Conservation (phyloP, 2,888 invertebrate species). For the Netelia fuscicornis region DNA sequence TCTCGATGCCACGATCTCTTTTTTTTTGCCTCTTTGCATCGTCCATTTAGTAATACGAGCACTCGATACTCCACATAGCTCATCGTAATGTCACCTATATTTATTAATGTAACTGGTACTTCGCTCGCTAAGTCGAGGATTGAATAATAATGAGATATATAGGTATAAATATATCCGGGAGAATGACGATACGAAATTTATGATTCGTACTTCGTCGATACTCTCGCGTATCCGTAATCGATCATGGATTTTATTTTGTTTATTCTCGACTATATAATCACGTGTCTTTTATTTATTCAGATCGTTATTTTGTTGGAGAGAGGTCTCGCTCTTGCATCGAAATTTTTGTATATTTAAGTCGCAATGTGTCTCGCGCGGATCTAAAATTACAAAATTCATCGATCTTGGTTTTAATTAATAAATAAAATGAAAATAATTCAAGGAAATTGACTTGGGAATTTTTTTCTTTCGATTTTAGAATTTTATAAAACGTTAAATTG, state of each 20-base stretch:
- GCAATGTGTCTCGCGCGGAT: background rate
- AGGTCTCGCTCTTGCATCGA: background rate
- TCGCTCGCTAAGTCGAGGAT: conserved; percentile 24
- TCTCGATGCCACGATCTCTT: conserved; percentile 53
- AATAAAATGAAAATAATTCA: too few species aligned
- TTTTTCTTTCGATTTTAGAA: too few species aligned
- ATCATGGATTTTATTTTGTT: conserved; percentile 26
- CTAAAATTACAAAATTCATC: background rate
- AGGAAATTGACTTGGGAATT: too few species aligned
- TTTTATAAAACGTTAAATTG: too few species aligned
- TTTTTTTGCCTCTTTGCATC: background rate
- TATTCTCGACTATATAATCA: conserved; percentile 5
- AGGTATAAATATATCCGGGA: background rate
- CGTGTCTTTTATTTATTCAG: conserved; percentile 30
- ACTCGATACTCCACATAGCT: conserved; percentile 8
- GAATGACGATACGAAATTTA: conserved; percentile 55
- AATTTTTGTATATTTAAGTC: too few species aligned
- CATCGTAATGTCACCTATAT: conserved; percentile 42
- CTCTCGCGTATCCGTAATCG: conserved; percentile 11
- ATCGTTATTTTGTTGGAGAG: conserved; percentile 7
- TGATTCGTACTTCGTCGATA: conserved; percentile 30
- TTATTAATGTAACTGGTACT: conserved; percentile 49
- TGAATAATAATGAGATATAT: conserved; percentile 49
- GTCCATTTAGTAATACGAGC: conserved; percentile 9
- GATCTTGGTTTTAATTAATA: background rate